phyloP scores from a whole-genome alignment of 2,797 vertebrate genomes.

The Toxotes lorentzi region DNA sequence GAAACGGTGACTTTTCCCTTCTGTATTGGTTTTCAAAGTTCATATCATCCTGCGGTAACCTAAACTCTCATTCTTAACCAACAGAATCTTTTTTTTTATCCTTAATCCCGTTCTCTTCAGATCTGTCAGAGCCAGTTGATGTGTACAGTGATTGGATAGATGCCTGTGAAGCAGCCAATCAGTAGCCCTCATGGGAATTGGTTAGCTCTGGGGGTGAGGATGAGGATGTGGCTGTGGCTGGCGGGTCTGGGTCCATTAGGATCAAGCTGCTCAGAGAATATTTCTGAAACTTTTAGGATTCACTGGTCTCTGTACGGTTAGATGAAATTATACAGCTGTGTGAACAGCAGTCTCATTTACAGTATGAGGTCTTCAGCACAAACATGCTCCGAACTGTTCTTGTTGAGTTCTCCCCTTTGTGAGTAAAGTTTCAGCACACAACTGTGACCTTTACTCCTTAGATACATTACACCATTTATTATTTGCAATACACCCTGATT shows the following conservation, averaged over 20 bases:
- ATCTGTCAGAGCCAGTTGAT: constrained; percentile 94
- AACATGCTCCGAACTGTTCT: constrained; percentile 1
- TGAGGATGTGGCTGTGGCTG: constrained; percentile 20
- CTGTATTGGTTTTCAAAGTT: constrained; percentile 5
- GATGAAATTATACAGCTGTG: constrained; percentile 18
- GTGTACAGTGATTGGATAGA: constrained; percentile 98
- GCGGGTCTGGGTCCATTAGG: constrained; percentile 1
- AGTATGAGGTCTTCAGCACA: background rate
- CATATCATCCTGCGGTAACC: background rate
- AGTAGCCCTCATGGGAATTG: constrained; percentile 79
- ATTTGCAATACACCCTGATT: constrained; percentile 14
- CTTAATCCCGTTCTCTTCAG: constrained; percentile 84
- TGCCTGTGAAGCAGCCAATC: constrained; percentile 95
- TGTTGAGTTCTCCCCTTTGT: constrained; percentile 3
- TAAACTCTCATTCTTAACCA: constrained; percentile 2
- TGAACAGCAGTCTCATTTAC: constrained; percentile 3
- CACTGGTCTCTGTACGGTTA: constrained; percentile 31
- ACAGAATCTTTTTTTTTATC: constrained; percentile 36
- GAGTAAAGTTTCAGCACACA: constrained; percentile 18
- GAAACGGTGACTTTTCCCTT: background rate
- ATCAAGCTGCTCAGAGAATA: constrained; percentile 29
- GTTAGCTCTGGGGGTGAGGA: background rate
- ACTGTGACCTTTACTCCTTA: constrained; percentile 7
- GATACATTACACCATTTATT: constrained; percentile 22
- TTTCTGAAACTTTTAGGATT: constrained; percentile 14